Conservation (phyloP, 1,140 invertebrate species). For the Trinorchestia longiramus region DNA sequence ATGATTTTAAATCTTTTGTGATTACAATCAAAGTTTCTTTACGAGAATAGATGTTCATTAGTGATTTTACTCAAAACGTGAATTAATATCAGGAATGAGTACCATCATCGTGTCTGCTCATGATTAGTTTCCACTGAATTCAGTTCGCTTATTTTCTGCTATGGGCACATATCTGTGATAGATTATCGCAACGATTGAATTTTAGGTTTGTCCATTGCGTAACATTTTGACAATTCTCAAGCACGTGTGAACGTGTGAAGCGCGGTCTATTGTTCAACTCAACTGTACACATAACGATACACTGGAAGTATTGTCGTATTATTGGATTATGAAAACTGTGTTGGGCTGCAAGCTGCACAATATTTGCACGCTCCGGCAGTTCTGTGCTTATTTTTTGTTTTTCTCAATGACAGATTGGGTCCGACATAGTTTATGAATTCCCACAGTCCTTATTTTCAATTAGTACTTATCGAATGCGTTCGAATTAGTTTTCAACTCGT, state of each 20-base stretch:
- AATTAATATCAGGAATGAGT: background rate
- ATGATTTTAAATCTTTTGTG: background rate
- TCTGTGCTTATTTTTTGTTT: background rate
- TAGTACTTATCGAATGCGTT: background rate
- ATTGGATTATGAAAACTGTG: background rate
- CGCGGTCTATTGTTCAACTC: background rate
- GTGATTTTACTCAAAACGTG: background rate
- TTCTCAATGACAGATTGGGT: background rate
- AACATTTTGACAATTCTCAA: background rate
- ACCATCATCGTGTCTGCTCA: background rate
- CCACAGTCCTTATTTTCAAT: background rate
- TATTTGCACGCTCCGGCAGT: background rate
- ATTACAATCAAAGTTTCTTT: background rate
- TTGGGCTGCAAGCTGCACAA: background rate
- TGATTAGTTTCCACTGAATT: background rate
- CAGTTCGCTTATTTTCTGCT: background rate
- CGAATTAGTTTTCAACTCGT: background rate
- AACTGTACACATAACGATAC: background rate
- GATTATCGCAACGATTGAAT: background rate
- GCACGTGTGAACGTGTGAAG: background rate
- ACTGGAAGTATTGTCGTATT: background rate
- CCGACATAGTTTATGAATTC: background rate
- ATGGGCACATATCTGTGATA: background rate
- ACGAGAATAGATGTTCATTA: too few species aligned
- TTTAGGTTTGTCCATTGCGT: background rate